phyloP scores from a whole-genome alignment of 1,140 invertebrate genomes.

The Paralvinella palmiformis region DNA sequence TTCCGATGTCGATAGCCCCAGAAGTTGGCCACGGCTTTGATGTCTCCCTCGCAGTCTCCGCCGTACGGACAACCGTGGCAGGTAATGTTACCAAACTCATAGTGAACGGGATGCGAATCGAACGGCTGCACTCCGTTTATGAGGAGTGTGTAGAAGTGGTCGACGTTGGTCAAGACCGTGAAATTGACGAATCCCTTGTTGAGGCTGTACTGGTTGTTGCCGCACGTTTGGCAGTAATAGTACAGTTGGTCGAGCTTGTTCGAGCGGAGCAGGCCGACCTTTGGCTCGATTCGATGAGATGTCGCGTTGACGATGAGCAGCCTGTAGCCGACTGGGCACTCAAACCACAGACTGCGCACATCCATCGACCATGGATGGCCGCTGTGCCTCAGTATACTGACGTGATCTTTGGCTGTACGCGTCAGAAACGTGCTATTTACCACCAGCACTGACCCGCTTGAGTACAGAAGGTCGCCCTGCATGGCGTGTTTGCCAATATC shows the following conservation, averaged over 20 bases:
- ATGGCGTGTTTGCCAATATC: neutral
- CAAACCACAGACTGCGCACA: constrained; percentile 1
- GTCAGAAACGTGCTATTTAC: neutral
- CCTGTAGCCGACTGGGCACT: constrained; percentile 8
- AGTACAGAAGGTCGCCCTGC: constrained; percentile 6
- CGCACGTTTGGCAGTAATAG: constrained; percentile 13
- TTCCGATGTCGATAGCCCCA: neutral
- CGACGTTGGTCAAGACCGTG: neutral
- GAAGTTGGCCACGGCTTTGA: constrained; percentile 5
- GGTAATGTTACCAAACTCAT: neutral
- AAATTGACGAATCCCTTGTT: constrained; percentile 5
- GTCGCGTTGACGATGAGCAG: neutral
- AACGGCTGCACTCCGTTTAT: constrained; percentile 6
- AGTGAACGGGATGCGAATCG: neutral
- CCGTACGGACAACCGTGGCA: constrained; percentile 7
- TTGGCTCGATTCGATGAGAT: neutral
- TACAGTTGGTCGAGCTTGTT: constrained; percentile 12
- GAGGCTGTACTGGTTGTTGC: constrained; percentile 11
- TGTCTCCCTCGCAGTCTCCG: neutral
- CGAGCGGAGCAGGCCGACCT: constrained; percentile 1
- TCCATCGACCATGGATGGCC: constrained; percentile 12
- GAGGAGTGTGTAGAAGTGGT: neutral
- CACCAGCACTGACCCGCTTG: neutral
- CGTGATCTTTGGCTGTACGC: neutral
- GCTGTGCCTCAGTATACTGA: constrained; percentile 2